Evolutionary conservation across 2,797 vertebrate species (phyloP).

Genomic region (Zalophus californianus): DNA sequence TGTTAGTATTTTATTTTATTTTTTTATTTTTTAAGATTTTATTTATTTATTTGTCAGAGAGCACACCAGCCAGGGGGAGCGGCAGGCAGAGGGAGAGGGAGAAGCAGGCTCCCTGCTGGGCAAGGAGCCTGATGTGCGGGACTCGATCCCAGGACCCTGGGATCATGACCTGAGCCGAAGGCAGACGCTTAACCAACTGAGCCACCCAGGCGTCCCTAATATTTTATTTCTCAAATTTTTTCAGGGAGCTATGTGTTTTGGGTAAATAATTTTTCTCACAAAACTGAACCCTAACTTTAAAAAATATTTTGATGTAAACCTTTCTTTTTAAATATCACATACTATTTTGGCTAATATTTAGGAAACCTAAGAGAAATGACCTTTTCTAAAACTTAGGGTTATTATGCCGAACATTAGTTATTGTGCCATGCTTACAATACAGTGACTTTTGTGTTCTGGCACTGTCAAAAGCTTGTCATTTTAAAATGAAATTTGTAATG

Average conservation of each 20-base stretch:
- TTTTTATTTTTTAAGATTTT: not conserved
- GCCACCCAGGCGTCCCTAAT: not conserved
- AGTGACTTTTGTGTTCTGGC: conserved; percentile 23
- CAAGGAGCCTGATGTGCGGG: too few species aligned
- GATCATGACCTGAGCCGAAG: not conserved
- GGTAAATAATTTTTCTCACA: conserved; percentile 4
- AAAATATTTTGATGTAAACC: conserved; percentile 8
- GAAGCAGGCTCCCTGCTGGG: not conserved
- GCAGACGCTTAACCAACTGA: not conserved
- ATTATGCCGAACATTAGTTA: not conserved
- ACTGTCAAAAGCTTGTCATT: not conserved
- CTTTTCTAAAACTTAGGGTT: conserved; percentile 43
- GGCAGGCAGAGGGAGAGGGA: not conserved
- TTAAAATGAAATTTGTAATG: conserved; percentile 44
- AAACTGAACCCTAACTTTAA: not conserved
- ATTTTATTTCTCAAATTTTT: conserved; percentile 38
- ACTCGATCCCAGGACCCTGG: not conserved
- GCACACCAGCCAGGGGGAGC: not conserved
- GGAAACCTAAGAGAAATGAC: not conserved
- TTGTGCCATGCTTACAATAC: not conserved
- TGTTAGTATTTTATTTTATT: not conserved
- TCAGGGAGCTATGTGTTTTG: not conserved
- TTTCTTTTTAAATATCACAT: not conserved
- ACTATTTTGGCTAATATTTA: conserved; percentile 12
- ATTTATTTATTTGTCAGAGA: not conserved